These are phyloP conservation scores for Diadophis punctatus DNA, from an alignment of 2,113 vertebrate species.

Conservation along the genomic window DNA sequence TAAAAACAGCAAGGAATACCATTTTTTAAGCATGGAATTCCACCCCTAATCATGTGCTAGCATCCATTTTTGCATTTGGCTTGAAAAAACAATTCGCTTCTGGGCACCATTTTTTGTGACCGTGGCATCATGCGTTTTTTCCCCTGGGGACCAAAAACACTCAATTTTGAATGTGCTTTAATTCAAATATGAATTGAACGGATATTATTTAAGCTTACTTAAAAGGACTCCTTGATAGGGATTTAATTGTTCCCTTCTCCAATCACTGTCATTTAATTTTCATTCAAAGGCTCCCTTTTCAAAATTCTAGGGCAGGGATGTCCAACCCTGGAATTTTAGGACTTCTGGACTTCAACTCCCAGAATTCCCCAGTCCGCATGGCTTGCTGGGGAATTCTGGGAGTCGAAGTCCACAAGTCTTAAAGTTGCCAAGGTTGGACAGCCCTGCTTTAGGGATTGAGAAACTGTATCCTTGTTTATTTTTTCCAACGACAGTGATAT, in stretches of 20 bases:
- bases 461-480: neutral
- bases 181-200: neutral
- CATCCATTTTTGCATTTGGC: too few relatives aligned
- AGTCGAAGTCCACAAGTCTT: neutral
- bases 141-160: too few relatives aligned
- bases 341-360: neutral
- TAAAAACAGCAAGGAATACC: too few relatives aligned
- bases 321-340: neutral
- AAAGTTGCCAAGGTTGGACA: neutral
- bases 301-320: neutral
- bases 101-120: too few relatives aligned
- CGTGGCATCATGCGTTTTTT: too few relatives aligned
- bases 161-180: neutral
- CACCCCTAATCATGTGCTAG: too few relatives aligned
- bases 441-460: neutral
- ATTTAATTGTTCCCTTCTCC: neutral
- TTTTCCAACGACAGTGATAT: too few relatives aligned
- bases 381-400: too few relatives aligned
- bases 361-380: neutral
- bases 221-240: neutral
- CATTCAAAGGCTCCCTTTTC: neutral
- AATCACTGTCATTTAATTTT: neutral
- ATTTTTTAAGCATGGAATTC: too few relatives aligned
- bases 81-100: too few relatives aligned
- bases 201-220: neutral